These are phyloP conservation scores for Trachelus iudaicus DNA, from an alignment of 2,888 invertebrate genomes.

Conservation along the genomic window DNA sequence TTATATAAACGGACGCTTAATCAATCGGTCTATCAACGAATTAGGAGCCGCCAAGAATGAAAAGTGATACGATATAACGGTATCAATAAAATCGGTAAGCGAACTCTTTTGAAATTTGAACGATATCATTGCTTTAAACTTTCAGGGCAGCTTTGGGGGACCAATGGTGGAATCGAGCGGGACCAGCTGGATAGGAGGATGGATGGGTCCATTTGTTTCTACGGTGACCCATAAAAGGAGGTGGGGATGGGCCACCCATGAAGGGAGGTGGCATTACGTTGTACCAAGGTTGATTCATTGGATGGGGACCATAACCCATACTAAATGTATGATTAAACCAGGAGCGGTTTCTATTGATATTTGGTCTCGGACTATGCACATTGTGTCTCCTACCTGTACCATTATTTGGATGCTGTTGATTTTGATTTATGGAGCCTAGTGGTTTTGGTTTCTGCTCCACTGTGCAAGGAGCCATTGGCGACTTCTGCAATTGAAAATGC, in stretches of 20 bases:
- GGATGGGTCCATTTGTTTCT: constrained; percentile 60
- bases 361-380: constrained; percentile 57
- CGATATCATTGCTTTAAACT: constrained; percentile 44
- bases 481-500: constrained; percentile 12
- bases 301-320: constrained; percentile 60
- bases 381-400: constrained; percentile 56
- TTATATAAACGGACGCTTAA: too few species aligned
- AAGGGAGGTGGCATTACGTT: constrained; percentile 59
- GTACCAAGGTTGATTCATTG: constrained; percentile 59
- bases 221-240: constrained; percentile 59
- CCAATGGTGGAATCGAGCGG: constrained; percentile 61
- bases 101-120: constrained; percentile 30
- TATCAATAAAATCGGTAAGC: constrained; percentile 34
- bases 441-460: constrained; percentile 54
- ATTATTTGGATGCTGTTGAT: constrained; percentile 48
- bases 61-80: too few species aligned
- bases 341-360: constrained; percentile 57
- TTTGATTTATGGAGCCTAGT: constrained; percentile 49
- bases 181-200: constrained; percentile 55
- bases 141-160: constrained; percentile 60
- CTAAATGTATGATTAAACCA: constrained; percentile 59
- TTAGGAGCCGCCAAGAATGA: too few species aligned
- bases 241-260: constrained; percentile 57
- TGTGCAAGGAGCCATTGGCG: constrained; percentile 32
- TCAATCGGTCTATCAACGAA: too few species aligned